Base-by-base conservation (phyloP, 2,888 invertebrate genomes). In the Hesperia comma region DNA sequence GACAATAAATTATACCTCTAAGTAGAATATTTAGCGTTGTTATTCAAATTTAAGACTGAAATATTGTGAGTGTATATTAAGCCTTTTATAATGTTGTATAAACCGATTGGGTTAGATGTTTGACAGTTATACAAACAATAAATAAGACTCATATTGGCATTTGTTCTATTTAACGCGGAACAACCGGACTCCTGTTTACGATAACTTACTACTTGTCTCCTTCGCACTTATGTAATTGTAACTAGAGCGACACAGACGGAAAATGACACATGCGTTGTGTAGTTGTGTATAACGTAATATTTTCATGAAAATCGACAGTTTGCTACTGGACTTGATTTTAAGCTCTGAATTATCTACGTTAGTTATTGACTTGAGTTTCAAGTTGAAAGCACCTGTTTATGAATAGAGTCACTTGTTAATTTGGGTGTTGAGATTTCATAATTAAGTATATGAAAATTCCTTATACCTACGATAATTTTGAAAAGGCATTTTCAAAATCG, bases 41-140 rank as follows among this genome's bases (percentile, higher is more conserved):
- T 37, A 51, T 19, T 37, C 40, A 49, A 40, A 51, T 21, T 51
- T 51, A 37, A 33, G 55, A 26, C 40, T 46, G 33, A 40, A 51
- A 63, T 57, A 63, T 33, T 37, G 40, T 51, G 49, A 63, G 49
- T 46, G 57, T 51, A 6, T 15, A 46, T 49, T 40, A 57, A 63
- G 51, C 33, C 49, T 63, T 63, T 57, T 56, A 61, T 51, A 49
- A 17, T 10, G 19, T 26, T 57, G 49, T 58, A 51, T 64, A 64
- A 64, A 51, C 51, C 51, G 55, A 56, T 64, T 51, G 63, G 26
- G 14, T 57, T 64, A 49, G n/a, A 46, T 46, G 7, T n/a, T 7
- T 32, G 64, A 64, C 64, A 64, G 57, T 53, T 58, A 64, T 32
- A 58, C 58, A 32, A 64, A 64, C 64, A 58, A 64, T 64, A 64